phyloP scores from a whole-genome alignment of 92 coral and sea anemone genomes.

The Epizoanthus rinbou region DNA sequence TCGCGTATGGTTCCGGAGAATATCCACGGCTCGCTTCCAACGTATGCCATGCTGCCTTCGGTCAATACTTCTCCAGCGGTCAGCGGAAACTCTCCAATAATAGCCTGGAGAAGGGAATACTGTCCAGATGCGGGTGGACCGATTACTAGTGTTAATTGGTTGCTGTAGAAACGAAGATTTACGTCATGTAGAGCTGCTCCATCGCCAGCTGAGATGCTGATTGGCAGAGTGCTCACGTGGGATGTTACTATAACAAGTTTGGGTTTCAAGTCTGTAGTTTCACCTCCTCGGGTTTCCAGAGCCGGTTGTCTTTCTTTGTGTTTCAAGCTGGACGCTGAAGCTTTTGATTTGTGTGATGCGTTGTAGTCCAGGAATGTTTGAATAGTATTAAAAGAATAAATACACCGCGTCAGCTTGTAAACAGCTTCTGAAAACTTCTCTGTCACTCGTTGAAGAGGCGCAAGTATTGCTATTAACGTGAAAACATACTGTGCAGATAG shows the following conservation, averaged over 20 bases:
- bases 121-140: constrained; percentile 14
- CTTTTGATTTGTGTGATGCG: background rate
- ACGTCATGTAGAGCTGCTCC: background rate
- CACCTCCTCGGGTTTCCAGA: background rate
- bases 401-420: background rate
- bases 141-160: background rate
- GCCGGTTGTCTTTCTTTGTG: background rate
- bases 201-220: background rate
- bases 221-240: background rate
- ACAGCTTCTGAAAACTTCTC: background rate
- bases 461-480: background rate
- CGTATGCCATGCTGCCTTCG: constrained; percentile 1
- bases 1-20: constrained; percentile 26
- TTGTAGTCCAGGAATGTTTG: background rate
- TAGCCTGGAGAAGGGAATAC: background rate
- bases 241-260: background rate
- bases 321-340: background rate
- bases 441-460: background rate
- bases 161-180: background rate
- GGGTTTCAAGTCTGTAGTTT: background rate
- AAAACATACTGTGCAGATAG: background rate
- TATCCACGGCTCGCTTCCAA: constrained; percentile 7
- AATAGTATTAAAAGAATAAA: background rate
- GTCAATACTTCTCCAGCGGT: constrained; percentile 1
- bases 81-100: constrained; percentile 1